These are phyloP conservation scores for Sitta europaea DNA, from an alignment of 2,113 vertebrate genomes.

Conservation along the genomic window DNA sequence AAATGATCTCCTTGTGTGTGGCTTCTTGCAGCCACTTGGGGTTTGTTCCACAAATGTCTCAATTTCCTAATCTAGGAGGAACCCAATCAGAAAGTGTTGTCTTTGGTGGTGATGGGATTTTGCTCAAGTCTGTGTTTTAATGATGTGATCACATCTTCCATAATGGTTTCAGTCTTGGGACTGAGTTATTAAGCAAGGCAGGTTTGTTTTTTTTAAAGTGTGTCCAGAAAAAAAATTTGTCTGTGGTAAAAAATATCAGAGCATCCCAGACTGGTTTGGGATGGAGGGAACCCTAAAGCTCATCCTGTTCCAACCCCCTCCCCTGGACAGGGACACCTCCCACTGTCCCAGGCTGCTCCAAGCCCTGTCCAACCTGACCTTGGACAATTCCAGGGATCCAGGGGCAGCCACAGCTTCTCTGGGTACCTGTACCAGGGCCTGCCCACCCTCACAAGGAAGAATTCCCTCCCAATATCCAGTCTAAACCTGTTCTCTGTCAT, in stretches of 20 bases:
- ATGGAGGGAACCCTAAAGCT: background rate
- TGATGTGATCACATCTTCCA: background rate
- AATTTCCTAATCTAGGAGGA: background rate
- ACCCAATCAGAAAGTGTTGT: background rate
- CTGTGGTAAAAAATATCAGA: background rate
- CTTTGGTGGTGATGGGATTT: background rate
- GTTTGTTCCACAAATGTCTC: background rate
- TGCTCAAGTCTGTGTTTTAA: background rate
- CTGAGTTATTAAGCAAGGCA: background rate
- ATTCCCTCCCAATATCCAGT: background rate
- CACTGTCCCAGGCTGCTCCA: accelerated
- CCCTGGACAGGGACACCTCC: background rate
- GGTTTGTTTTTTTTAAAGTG: background rate
- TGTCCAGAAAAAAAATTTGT: background rate
- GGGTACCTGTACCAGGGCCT: background rate
- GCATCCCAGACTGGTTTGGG: background rate
- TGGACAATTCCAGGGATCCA: background rate
- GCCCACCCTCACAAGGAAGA: accelerated
- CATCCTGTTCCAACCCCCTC: background rate
- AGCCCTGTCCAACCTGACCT: accelerated
- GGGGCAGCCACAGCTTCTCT: background rate
- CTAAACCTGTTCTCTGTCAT: background rate
- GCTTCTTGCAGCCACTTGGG: background rate
- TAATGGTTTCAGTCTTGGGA: background rate
- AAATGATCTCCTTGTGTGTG: background rate